phyloP scores from a whole-genome alignment of 2,797 vertebrate genomes.

The Ceryle rudis region DNA sequence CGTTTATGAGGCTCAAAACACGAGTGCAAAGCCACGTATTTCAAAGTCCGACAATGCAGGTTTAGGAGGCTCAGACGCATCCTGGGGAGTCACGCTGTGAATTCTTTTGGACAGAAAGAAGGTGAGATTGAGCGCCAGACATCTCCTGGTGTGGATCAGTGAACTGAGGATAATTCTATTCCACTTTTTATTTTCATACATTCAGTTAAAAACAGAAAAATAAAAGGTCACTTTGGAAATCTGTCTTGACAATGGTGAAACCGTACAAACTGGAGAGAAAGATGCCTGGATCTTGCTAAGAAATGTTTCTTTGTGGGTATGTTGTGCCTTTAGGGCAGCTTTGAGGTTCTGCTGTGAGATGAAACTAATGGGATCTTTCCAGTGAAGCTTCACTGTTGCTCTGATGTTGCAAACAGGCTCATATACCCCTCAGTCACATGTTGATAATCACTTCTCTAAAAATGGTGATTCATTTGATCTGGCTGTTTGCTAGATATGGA shows the following conservation, averaged over 20 bases:
- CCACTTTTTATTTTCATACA: neutral
- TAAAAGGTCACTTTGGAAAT: neutral
- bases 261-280: neutral
- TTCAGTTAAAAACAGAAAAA: neutral
- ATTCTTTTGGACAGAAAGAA: neutral
- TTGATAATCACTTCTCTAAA: neutral
- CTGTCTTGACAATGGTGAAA: neutral
- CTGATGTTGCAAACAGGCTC: neutral
- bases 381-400: fast-evolving
- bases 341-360: neutral
- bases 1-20: neutral
- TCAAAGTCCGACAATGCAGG: neutral
- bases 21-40: neutral
- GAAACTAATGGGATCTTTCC: neutral
- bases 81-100: neutral
- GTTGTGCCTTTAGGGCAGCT: conserved; percentile 4
- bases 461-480: neutral
- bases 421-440: neutral
- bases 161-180: neutral
- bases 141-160: neutral
- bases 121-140: neutral
- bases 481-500: neutral
- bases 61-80: neutral
- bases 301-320: neutral
- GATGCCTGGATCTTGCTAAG: neutral